phyloP scores from a whole-genome alignment of 2,797 vertebrate species.

The Phrynocephalus vlangalii region DNA sequence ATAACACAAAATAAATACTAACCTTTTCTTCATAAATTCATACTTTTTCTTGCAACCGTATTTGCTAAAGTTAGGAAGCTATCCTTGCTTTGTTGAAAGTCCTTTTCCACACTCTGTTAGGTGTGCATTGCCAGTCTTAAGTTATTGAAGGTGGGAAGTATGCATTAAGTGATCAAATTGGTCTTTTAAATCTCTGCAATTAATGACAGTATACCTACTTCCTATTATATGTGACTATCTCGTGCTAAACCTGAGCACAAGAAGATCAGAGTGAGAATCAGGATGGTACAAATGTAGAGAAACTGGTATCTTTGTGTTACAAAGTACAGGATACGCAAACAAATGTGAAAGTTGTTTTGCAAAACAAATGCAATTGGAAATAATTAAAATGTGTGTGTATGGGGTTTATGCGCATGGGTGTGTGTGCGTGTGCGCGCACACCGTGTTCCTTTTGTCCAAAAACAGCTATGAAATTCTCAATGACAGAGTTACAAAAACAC shows the following conservation, averaged over 20 bases:
- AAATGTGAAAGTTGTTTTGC: constrained; percentile 26
- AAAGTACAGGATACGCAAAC: constrained; percentile 39
- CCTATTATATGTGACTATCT: background rate
- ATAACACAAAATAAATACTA: no score
- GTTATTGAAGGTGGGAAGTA: background rate
- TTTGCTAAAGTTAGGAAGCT: no score
- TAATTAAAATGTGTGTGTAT: constrained; percentile 52
- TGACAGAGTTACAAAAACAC: constrained; percentile 16
- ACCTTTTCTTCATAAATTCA: no score
- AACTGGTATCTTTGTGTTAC: constrained; percentile 33
- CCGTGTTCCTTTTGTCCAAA: constrained; percentile 28
- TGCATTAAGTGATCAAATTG: background rate
- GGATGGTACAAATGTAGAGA: background rate
- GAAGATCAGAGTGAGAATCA: background rate
- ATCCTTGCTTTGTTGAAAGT: no score
- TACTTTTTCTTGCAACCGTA: no score
- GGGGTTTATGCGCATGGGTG: constrained; percentile 13
- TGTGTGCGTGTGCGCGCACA: background rate
- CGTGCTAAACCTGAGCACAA: background rate
- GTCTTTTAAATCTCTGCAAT: background rate
- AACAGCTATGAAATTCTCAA: constrained; percentile 65
- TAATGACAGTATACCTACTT: no score
- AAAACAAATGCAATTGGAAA: constrained; percentile 17
- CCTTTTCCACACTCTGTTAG: background rate
- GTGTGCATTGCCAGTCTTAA: background rate